These are phyloP conservation scores for Leptothorax acervorum DNA, from an alignment of 2,888 invertebrate species.

Conservation along the genomic window DNA sequence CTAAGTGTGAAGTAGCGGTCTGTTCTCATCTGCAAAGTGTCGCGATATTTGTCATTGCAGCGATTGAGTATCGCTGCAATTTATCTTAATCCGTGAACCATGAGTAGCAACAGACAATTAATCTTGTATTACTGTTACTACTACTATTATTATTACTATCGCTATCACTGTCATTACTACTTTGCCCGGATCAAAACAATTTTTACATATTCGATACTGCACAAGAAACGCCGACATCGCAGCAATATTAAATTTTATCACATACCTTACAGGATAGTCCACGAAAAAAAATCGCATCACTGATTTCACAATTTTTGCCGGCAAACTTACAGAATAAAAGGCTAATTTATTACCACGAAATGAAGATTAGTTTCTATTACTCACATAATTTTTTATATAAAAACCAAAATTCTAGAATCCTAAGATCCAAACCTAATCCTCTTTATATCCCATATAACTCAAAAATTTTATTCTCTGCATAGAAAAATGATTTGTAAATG, in stretches of 20 bases:
- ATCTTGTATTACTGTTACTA: slow-evolving; percentile 66
- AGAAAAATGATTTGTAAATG: not conserved
- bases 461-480: not conserved
- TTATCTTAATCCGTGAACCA: slow-evolving; percentile 65
- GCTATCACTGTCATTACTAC: not conserved
- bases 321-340: slow-evolving; percentile 22
- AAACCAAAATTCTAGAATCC: not conserved
- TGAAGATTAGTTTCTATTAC: not conserved
- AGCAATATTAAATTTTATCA: slow-evolving; percentile 84
- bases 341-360: slow-evolving; percentile 16
- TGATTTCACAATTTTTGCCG: not conserved
- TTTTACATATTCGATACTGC: slow-evolving; percentile 66
- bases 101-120: slow-evolving; percentile 74
- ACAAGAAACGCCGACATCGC: slow-evolving; percentile 75
- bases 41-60: slow-evolving; percentile 54
- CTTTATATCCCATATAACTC: not conserved
- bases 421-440: not conserved
- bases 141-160: slow-evolving; percentile 40
- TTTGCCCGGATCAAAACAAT: slow-evolving; percentile 57
- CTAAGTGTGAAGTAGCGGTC: slow-evolving; percentile 65
- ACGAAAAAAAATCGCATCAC: not conserved
- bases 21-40: slow-evolving; percentile 65
- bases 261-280: slow-evolving; percentile 84
- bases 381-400: not conserved
- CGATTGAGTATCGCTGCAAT: slow-evolving; percentile 51